Conservation (phyloP, 2,797 vertebrate genomes). For the Cynopterus sphinx region DNA sequence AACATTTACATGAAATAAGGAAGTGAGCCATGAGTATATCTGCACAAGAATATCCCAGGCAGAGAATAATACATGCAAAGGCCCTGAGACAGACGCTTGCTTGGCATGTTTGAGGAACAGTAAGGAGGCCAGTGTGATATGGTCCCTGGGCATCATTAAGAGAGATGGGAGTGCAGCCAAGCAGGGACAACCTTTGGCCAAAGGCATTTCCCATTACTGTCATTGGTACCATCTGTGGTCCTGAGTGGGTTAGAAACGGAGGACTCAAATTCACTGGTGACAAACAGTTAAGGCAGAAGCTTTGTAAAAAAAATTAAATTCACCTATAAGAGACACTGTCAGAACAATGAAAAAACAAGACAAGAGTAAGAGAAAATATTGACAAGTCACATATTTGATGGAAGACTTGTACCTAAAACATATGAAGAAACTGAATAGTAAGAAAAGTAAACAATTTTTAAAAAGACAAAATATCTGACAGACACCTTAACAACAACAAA, state of each 20-base stretch:
- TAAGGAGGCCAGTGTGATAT: background rate
- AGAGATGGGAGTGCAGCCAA: background rate
- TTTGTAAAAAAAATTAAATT: background rate
- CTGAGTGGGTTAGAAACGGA: background rate
- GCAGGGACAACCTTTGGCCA: background rate
- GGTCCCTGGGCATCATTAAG: background rate
- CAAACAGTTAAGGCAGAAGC: background rate
- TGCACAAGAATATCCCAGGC: background rate
- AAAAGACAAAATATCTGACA: background rate
- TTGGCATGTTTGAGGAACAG: background rate
- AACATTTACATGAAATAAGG: background rate
- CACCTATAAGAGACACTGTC: background rate
- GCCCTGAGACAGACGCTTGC: background rate
- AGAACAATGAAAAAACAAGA: conserved; percentile 17
- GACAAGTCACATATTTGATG: conserved; percentile 3
- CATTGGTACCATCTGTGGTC: background rate
- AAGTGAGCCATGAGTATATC: background rate
- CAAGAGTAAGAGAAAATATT: conserved; percentile 17
- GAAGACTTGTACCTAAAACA: background rate
- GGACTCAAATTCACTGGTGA: background rate
- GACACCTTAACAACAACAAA: background rate
- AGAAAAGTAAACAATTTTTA: background rate
- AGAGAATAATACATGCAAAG: background rate
- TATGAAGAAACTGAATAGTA: background rate
- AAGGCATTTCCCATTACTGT: background rate